Evolutionary conservation across 2,797 vertebrate genomes (phyloP).

Genomic region (Delichon dasypus): DNA sequence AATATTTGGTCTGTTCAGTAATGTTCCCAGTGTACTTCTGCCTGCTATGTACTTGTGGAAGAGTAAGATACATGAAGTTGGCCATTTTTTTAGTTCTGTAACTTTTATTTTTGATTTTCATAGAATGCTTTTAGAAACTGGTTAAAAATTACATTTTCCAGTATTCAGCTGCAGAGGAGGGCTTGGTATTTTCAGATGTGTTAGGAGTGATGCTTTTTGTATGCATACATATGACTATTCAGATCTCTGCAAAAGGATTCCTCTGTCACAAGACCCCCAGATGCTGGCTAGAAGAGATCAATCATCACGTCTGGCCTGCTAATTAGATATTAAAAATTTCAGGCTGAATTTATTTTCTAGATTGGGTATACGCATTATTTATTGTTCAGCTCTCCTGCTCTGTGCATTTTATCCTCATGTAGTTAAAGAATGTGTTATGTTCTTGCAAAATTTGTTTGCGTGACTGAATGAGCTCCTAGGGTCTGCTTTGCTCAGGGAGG

Average conservation of each 20-base stretch:
- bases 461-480: background rate
- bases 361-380: background rate
- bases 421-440: background rate
- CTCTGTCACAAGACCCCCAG: background rate
- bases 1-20: slow-evolving; percentile 7
- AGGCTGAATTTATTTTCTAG: background rate
- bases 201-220: background rate
- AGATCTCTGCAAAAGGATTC: background rate
- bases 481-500: background rate
- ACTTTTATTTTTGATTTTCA: background rate
- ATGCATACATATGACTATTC: background rate
- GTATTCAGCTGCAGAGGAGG: slow-evolving; percentile 24
- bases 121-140: background rate
- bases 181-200: background rate
- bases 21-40: background rate
- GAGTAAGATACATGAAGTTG: background rate
- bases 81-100: background rate
- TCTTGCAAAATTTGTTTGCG: background rate
- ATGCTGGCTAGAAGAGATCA: background rate
- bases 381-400: background rate
- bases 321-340: background rate
- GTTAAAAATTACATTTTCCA: slow-evolving; percentile 14
- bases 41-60: background rate
- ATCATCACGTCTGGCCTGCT: background rate
- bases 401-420: background rate